Base-by-base conservation (phyloP, 2,888 invertebrate genomes). In the Diaperis boleti region DNA sequence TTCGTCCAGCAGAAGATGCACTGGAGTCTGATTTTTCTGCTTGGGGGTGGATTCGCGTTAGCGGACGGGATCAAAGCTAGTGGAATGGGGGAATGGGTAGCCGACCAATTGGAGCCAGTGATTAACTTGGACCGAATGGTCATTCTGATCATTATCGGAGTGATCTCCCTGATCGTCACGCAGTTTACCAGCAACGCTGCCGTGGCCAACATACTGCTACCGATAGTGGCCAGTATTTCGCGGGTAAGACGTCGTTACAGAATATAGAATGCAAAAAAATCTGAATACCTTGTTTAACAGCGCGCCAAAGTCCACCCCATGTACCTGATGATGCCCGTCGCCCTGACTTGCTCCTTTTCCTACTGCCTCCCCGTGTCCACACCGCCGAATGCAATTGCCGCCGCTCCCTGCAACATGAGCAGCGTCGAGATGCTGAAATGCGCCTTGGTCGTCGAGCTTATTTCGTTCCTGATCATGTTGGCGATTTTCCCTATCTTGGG, bases 311-410 rank as follows among this genome's bases (percentile, higher is more conserved):
- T 94, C 56, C 93, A 96, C 82, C 96, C 96, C 0, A 83, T 97
- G 62, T 94, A 92, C 81, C 84, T 96, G 79, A 95, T 96, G 89
- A 84, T 96, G 72, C 95, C 96, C 0, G 94, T 94, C 0, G 88
- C 95, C 0, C 83, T 96, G 15, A 90, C 93, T 1, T 93, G 94
- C 78, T 95, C 94, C 52, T 94, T 94, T 84, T 94, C 92, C 3
- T 92, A 95, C 85, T 93, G 94, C 85, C 85, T 96, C 80, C 96
- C 95, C 0, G 95, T 96, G 10, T 95, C 95, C 42, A 96, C 96
- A 0, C 95, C 96, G 1, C 95, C 96, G 15, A 96, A 96, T 82
- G 96, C 96, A 1, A 92, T 96, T 63, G 95, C 92, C 0, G 92
- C 92, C 11, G 91, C 90, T 0, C 90, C 91, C 11, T 91, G 90